Evolutionary conservation across 1,140 invertebrate species (phyloP).

Genomic region (Lasioglossum albipes): DNA sequence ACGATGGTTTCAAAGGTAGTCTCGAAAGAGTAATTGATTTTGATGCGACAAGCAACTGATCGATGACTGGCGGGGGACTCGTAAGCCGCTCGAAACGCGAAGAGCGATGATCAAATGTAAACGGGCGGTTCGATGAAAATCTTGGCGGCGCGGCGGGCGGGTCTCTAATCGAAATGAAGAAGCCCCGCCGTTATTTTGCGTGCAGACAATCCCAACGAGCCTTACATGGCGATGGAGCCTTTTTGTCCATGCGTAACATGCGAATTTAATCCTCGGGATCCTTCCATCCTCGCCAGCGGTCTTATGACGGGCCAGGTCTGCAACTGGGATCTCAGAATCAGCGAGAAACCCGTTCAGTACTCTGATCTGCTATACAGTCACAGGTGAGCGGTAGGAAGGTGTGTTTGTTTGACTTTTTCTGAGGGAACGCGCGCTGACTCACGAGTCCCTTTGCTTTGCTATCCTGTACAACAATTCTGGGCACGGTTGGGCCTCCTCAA

Average conservation of each 20-base stretch:
- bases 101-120: conserved; percentile 3
- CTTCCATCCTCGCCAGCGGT: conserved; percentile 91
- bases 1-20: too few species aligned
- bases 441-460: too few species aligned
- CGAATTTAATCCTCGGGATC: conserved; percentile 95
- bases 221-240: conserved; percentile 88
- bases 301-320: conserved; percentile 93
- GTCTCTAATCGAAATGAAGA: conserved; percentile 25
- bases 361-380: conserved; percentile 71
- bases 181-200: conserved; percentile 25
- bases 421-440: too few species aligned
- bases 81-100: too few species aligned
- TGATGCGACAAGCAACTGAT: too few species aligned
- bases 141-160: neutral
- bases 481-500: too few species aligned
- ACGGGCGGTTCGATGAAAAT: neutral
- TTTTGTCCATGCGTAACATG: conserved; percentile 88
- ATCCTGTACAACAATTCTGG: too few species aligned
- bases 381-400: conserved; percentile 58
- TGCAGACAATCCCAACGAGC: conserved; percentile 92
- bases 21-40: too few species aligned
- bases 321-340: conserved; percentile 89
- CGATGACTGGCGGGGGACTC: too few species aligned
- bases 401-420: neutral
- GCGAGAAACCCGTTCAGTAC: conserved; percentile 83